Percentiles rank a stretch among this genome's conserved stretches.
Conservation (phyloP, 2,113 vertebrate genomes). For the Lagopus muta region DNA sequence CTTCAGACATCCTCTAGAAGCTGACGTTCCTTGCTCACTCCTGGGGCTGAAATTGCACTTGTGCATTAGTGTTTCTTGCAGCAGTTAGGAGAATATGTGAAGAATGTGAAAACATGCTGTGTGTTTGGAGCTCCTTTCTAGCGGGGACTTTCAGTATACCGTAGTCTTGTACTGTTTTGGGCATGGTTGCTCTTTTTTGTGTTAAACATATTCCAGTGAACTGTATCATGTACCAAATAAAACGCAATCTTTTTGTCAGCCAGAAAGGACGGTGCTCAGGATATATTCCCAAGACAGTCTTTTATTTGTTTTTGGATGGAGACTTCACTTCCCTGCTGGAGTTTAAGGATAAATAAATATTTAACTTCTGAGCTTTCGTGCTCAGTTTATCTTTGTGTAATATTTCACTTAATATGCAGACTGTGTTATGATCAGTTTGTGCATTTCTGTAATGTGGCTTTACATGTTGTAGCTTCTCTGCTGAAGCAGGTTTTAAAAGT, state of each 20-base stretch:
- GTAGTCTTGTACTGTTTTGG: background rate
- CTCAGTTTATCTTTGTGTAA: constrained; percentile 25
- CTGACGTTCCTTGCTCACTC: background rate
- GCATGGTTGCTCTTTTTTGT: background rate
- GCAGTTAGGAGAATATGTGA: background rate
- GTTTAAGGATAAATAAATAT: constrained; percentile 31
- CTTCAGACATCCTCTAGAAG: background rate
- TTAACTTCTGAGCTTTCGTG: constrained; percentile 45
- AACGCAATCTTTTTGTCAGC: background rate
- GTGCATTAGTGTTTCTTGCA: background rate
- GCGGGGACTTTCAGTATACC: background rate
- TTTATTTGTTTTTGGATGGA: background rate
- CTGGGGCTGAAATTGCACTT: background rate
- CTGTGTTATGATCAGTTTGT: background rate
- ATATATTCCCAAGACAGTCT: background rate
- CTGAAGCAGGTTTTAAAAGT: background rate
- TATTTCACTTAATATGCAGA: constrained; percentile 24
- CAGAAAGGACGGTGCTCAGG: background rate
- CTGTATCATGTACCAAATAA: background rate
- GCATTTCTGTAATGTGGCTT: background rate
- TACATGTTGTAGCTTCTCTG: background rate
- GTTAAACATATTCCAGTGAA: background rate
- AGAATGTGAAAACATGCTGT: constrained; percentile 8
- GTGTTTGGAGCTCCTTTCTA: background rate
- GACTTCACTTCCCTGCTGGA: background rate